Base-by-base conservation (phyloP, 2,888 invertebrate species). In the Pollenia labialis region DNA sequence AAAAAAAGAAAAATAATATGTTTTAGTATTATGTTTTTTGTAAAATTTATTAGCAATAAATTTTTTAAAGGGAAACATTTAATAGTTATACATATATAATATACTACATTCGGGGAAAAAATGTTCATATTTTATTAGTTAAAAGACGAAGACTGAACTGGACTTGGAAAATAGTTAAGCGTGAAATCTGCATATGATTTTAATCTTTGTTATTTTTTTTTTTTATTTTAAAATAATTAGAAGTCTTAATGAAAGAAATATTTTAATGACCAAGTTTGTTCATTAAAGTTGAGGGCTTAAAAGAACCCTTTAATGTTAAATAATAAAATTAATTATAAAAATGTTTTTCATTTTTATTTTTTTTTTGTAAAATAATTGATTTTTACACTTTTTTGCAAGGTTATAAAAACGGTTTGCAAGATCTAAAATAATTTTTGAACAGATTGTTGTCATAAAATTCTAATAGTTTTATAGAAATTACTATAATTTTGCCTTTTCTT, bases 31-130 rank as follows among this genome's bases (percentile, higher is more conserved):
- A 46, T 46, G 16, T 32, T 76, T 11, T 40, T 54, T 23, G 4
- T 16, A 18, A 68, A 56, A 77, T 77, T 77, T 77, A 77, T 77
- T 66, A 77, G 66, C 66, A 56, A 77, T 77, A 77, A 77, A 77
- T 77, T 48, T 58, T 8, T 40, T 50, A 50, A 74, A 60, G 60
- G 74, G 16, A 75, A 60, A 23, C 40, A 12, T 48, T 62, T 32
- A 50, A 62, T 50, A 40, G 48, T 32, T 32, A 6, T 32, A 32
- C 6, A 32, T 32, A 32, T 32, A 32, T 32, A 6, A 50, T 50
- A 23, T 46, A 56, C 46, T n/a, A 16, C n/a, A 23, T 56, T 42
- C 6, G 32, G 6, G 6, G 44, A 32, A 44, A 58, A 58, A 14
- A 56, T 18, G 4, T 48, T 16, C 3, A 71, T 16, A 1, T 58